Percentiles rank a stretch among this genome's conserved stretches.
phyloP scores from a whole-genome alignment of 2,888 invertebrate species.

The Euclidia mi region DNA sequence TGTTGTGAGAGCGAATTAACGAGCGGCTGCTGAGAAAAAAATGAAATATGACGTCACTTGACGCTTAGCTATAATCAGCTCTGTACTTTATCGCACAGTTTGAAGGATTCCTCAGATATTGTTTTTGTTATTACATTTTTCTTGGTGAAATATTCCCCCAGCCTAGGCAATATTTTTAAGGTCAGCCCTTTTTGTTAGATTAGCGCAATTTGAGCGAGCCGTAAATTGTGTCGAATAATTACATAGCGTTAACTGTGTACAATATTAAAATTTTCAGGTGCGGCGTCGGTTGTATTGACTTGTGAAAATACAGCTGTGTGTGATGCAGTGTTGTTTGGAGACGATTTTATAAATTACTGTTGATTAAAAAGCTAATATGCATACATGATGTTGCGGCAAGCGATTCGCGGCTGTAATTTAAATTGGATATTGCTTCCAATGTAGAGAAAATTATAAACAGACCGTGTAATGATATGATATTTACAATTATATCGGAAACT shows the following conservation, averaged over 20 bases:
- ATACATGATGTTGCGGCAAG: too few relatives aligned
- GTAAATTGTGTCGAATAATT: slow-evolving; percentile 53
- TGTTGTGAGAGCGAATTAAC: slow-evolving; percentile 70
- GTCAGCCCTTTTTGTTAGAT: slow-evolving; percentile 51
- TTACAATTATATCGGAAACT: too few relatives aligned
- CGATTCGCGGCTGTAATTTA: too few relatives aligned
- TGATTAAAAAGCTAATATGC: too few relatives aligned
- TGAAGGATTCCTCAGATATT: slow-evolving; percentile 64
- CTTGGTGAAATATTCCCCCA: slow-evolving; percentile 37
- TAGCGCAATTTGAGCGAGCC: slow-evolving; percentile 46
- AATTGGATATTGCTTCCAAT: too few relatives aligned
- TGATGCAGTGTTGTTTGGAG: too few relatives aligned
- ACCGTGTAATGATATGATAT: too few relatives aligned
- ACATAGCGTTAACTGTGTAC: slow-evolving; percentile 43
- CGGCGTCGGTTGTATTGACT: slow-evolving; percentile 39
- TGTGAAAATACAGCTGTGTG: slow-evolving; percentile 33
- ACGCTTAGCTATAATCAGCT: slow-evolving; percentile 70
- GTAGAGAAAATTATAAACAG: too few relatives aligned
- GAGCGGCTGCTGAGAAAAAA: slow-evolving; percentile 65
- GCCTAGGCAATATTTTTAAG: slow-evolving; percentile 44
- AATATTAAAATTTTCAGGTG: slow-evolving; percentile 55
- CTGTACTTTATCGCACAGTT: slow-evolving; percentile 67
- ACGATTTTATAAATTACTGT: too few relatives aligned
- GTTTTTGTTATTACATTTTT: slow-evolving; percentile 65
- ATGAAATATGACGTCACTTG: slow-evolving; percentile 74